Conservation (phyloP, 2,113 vertebrate species). For the Anseranas semipalmata region DNA sequence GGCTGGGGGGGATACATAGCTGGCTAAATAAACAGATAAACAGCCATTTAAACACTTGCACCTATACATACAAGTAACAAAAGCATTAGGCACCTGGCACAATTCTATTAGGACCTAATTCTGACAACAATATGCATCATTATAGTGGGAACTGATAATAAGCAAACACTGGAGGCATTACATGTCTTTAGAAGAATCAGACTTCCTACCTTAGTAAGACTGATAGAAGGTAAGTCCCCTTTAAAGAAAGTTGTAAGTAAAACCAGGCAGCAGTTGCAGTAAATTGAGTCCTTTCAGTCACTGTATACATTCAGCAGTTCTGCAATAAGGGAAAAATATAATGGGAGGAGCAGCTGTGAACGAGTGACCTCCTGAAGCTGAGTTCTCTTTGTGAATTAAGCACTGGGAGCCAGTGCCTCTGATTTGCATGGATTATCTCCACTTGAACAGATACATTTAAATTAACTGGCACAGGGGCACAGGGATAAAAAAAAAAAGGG, state of each 20-base stretch:
- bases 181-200: constrained; percentile 82
- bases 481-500: constrained; percentile 9
- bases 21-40: constrained; percentile 69
- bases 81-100: constrained; percentile 73
- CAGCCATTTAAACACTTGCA: constrained; percentile 72
- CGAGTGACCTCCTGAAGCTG: constrained; percentile 89
- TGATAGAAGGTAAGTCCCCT: constrained; percentile 84
- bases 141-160: constrained; percentile 77
- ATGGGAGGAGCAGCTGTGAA: constrained; percentile 86
- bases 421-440: constrained; percentile 99
- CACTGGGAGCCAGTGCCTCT: constrained; percentile 85
- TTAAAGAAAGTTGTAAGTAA: constrained; percentile 81
- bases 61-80: constrained; percentile 71
- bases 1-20: neutral
- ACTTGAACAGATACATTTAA: constrained; percentile 94
- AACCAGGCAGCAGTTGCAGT: constrained; percentile 80
- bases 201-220: constrained; percentile 89
- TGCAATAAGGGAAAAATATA: constrained; percentile 80
- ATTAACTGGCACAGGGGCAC: constrained; percentile 88
- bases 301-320: constrained; percentile 80
- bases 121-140: constrained; percentile 75
- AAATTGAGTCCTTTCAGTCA: constrained; percentile 86
- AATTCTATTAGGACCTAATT: constrained; percentile 69
- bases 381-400: constrained; percentile 91
- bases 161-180: constrained; percentile 78